A percentile compares a stretch with the other conserved stretches of the same genome.
Conservation (phyloP, 2,797 vertebrate genomes). For the Artibeus lituratus region DNA sequence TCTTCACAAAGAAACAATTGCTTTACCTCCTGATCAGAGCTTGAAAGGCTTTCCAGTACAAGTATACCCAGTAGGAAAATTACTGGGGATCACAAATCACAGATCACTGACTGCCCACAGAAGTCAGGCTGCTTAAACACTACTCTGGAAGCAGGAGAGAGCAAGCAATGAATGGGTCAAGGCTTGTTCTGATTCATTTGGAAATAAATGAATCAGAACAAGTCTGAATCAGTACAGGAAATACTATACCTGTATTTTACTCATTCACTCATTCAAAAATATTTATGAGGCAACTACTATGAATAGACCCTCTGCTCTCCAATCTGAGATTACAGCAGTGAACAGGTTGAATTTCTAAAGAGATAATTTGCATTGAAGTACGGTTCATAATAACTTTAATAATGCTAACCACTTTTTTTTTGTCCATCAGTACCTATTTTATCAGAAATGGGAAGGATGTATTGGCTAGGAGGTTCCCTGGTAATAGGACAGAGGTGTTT, state of each 20-base stretch:
- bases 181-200: neutral
- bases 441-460: neutral
- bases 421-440: neutral
- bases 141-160: neutral
- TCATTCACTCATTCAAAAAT: neutral
- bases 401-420: neutral
- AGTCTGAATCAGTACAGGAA: no score
- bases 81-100: neutral
- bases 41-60: neutral
- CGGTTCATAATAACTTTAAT: neutral
- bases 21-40: neutral
- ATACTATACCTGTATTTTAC: neutral
- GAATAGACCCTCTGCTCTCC: neutral
- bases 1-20: neutral
- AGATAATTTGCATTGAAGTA: neutral
- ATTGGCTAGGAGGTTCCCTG: neutral
- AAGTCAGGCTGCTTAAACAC: neutral
- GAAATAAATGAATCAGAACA: no score
- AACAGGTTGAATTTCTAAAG: neutral
- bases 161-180: neutral
- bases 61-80: neutral
- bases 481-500: neutral
- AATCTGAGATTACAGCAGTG: neutral
- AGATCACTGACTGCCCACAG: neutral
- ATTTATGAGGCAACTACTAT: neutral